phyloP scores from a whole-genome alignment of 2,888 invertebrate species.

The Chalcis sispes region DNA sequence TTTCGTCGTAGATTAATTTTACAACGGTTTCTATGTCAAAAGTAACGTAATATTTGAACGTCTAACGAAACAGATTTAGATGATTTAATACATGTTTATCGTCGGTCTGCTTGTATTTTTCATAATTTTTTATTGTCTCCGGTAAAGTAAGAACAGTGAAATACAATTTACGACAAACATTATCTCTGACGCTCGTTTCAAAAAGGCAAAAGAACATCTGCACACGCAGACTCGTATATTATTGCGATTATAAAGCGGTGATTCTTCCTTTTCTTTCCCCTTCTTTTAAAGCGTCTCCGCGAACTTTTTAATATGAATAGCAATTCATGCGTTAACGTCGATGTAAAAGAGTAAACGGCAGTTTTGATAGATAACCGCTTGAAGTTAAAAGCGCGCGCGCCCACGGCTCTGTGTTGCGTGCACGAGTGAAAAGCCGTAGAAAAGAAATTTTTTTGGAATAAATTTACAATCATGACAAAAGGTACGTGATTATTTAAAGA shows the following conservation, averaged over 20 bases:
- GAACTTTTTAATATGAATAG: conserved; percentile 29
- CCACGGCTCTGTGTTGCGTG: neutral
- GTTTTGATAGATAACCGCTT: conserved; percentile 16
- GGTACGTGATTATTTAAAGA: conserved; percentile 23
- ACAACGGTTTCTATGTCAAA: no score
- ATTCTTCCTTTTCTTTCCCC: conserved; percentile 9
- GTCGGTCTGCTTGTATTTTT: no score
- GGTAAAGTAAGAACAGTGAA: no score
- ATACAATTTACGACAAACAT: no score
- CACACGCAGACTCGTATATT: neutral
- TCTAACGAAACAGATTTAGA: no score
- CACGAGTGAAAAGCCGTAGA: no score
- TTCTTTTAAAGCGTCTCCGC: neutral
- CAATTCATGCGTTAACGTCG: neutral
- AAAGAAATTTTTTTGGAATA: neutral
- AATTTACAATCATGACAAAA: conserved; percentile 39
- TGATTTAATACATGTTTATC: no score
- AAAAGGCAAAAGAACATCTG: neutral
- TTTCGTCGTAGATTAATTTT: no score
- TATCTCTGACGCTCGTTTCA: no score
- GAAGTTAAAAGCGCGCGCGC: neutral
- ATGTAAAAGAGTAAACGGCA: conserved; percentile 13
- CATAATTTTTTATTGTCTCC: no score
- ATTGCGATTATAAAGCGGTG: conserved; percentile 10
- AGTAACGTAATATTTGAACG: no score